These are phyloP conservation scores for Corvus moneduloides DNA, from an alignment of 2,113 vertebrate genomes.

Conservation along the genomic window DNA sequence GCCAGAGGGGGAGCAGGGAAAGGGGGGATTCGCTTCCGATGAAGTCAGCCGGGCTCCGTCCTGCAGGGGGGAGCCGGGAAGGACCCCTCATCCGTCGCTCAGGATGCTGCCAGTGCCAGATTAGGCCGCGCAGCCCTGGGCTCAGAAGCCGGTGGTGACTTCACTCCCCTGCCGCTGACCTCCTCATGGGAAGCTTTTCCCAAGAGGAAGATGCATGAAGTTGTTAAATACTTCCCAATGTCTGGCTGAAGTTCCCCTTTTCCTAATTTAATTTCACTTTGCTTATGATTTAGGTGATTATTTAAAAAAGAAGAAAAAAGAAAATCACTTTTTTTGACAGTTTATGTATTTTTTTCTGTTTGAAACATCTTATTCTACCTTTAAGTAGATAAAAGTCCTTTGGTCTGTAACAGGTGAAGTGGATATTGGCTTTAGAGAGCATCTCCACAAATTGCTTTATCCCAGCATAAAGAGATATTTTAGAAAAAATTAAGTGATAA, in stretches of 20 bases:
- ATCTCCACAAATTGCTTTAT: not conserved
- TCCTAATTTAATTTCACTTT: not conserved
- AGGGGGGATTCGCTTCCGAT: constrained; percentile 25
- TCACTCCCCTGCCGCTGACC: fast-evolving
- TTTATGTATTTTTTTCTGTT: not conserved
- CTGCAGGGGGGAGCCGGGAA: not conserved
- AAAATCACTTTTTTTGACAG: not conserved
- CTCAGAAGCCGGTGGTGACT: not conserved
- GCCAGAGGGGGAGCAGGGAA: not conserved
- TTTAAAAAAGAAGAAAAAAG: not conserved
- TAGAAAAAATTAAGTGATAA: not conserved
- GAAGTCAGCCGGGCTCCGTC: not conserved
- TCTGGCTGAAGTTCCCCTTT: not conserved
- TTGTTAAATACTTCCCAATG: not conserved
- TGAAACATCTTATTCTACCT: not conserved
- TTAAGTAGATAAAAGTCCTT: not conserved
- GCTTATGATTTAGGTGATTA: not conserved
- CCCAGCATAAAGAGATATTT: not conserved
- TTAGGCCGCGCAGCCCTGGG: not conserved
- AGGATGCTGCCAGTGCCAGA: not conserved
- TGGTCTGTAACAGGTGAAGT: not conserved
- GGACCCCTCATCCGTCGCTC: not conserved
- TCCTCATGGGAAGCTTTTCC: constrained; percentile 23
- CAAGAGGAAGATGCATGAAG: not conserved
- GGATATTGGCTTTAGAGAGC: not conserved